These are phyloP conservation scores for Cettia cetti DNA, from an alignment of 2,113 vertebrate genomes.

Conservation along the genomic window DNA sequence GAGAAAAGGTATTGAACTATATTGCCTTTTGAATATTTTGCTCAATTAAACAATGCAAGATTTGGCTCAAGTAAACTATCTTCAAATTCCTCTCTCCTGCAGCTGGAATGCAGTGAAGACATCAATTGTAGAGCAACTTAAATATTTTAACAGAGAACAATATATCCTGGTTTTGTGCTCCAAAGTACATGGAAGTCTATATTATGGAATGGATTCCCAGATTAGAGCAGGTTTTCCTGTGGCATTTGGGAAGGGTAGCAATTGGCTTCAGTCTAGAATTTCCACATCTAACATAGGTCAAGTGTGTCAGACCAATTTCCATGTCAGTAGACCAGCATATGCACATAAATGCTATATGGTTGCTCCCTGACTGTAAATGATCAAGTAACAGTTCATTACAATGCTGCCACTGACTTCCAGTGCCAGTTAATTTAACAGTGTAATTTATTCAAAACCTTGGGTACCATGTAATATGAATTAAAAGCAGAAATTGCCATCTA, in stretches of 20 bases:
- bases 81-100: not conserved
- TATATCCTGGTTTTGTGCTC: not conserved
- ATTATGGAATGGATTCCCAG: not conserved
- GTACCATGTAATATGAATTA: not conserved
- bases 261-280: not conserved
- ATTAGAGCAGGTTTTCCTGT: not conserved
- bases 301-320: not conserved
- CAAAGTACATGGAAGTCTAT: not conserved
- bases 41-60: conserved; percentile 32
- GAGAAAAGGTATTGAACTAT: not conserved
- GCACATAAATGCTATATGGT: not conserved
- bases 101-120: conserved; percentile 30
- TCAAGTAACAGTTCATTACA: not conserved
- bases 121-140: conserved; percentile 31
- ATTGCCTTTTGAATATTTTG: not conserved
- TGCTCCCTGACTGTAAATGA: not conserved
- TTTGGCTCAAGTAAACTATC: not conserved
- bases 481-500: not conserved
- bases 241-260: not conserved
- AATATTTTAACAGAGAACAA: conserved; percentile 30
- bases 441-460: not conserved
- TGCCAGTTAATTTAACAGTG: not conserved
- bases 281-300: not conserved
- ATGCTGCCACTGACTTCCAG: not conserved
- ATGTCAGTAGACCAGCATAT: not conserved